Evolutionary conservation across 2,888 invertebrate species (phyloP), one percentile per base, ranked within the genome.

Genomic region (Lasioglossum marginatum): DNA sequence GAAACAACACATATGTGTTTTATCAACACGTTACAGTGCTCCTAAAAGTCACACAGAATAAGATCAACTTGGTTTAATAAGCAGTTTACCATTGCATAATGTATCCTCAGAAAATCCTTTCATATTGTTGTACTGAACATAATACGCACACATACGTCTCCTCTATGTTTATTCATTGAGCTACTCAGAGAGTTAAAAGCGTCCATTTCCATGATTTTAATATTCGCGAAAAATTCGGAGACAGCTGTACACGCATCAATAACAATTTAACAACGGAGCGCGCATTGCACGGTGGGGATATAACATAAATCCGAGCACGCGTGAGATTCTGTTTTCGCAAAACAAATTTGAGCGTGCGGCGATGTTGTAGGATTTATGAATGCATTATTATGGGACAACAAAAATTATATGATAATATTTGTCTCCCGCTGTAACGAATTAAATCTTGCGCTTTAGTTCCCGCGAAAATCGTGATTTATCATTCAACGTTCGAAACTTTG

Each of bases 161-260:
- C 23, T 23, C 8, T 23, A 52, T 52, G 4, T 27, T 84, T 77
- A 66, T 81, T 80, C 74, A 27, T 37, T 27, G 52, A 68, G 73
- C 31, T 45, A 74, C 52, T 77, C 27, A 37, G 48, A 74, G 37
- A 80, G 70, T 34, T 79, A 43, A 81, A 78, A 81, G 85, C 72
- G 40, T 83, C 74, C 85, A 79, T 81, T 75, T 57, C 66, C 23
- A 27, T 71, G 66, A 75, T 79, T 71, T 85, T 75, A 63, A 63
- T 78, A 76, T 81, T 71, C 43, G 57, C 66, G 48, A 60, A 72
- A 85, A 86, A 66, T 48, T 37, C 68, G 34, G 73, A 81, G 66
- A 77, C 45, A 74, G 66, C 27, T 63, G 23, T 57, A n/a, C 34
- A n/a, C 34, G 16, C 77, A 34, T 45, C 40, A 16, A 34, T 77